Evolutionary conservation across 2,888 invertebrate species (phyloP), one percentile per base, ranked within the genome.

Genomic region (Epinotia bilunana): DNA sequence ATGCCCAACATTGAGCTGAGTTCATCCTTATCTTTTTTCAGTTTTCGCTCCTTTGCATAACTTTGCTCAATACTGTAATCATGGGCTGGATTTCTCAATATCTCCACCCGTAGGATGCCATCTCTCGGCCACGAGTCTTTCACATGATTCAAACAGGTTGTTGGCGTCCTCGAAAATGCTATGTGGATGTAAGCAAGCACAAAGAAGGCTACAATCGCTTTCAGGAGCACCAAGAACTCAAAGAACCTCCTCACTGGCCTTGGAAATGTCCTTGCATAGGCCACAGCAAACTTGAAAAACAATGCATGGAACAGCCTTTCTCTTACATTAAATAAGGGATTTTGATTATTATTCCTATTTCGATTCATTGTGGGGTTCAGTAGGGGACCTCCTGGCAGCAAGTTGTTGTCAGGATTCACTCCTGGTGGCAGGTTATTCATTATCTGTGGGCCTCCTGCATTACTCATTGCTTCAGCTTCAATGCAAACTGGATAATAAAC

Each of bases 161-260:
- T 97, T 9, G 99, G 99, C 77, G 98, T 96, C 84, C 98, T 96
- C 63, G 98, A 98, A 91, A 99, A 99, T 78, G 97, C 97, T 87
- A 98, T 96, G 87, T 99, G 99, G 85, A 99, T 98, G 89, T 99
- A 99, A 65, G 98, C 97, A 83, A 99, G 95, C 68, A 98, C 97
- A 86, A 98, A 97, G 90, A 99, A 97, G 72, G 98, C 98, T 72
- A 96, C 83, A 65, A 94, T 88, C 74, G 97, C 97, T 95, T 97
- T 97, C 61, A 98, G 90, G 76, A 98, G 94, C 79, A 98, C 95
- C 76, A 97, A 93, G 91, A 97, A 98, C 91, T 98, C 98, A 85
- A 98, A 95, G 82, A 98, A 95, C 86, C 98, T 95, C 84, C 98
- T 93, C 60, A 97, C 95, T 77, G 97, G 96, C 88, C 96, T 96